Percentiles rank a stretch among this genome's conserved stretches.
Conservation (phyloP, 2,113 vertebrate genomes). For the Passer montanus region DNA sequence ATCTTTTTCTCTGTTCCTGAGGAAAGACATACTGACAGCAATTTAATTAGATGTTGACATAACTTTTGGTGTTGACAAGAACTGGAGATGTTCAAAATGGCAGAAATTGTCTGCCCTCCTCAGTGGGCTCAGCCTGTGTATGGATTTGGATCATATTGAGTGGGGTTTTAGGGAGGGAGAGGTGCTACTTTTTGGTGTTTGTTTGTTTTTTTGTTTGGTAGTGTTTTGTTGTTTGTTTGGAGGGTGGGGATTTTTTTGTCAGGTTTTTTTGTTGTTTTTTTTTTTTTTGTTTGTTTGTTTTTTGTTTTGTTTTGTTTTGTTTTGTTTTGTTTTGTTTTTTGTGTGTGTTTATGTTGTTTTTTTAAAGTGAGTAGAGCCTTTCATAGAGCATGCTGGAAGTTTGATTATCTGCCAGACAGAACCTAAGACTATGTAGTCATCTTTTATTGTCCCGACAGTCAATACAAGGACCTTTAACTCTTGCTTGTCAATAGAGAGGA, state of each 20-base stretch:
- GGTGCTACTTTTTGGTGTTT: background rate
- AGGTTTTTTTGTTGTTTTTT: accelerated
- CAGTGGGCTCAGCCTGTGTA: background rate
- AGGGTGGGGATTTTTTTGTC: background rate
- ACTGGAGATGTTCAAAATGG: background rate
- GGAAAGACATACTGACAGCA: background rate
- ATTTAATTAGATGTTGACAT: background rate
- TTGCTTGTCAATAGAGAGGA: background rate
- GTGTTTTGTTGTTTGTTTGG: background rate
- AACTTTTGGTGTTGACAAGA: background rate
- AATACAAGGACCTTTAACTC: background rate
- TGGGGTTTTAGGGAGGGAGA: accelerated
- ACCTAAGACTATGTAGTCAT: background rate
- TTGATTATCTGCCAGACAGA: background rate
- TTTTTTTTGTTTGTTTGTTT: too few species aligned
- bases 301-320: background rate
- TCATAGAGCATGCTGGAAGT: background rate
- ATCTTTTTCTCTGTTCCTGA: background rate
- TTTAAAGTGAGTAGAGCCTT: background rate
- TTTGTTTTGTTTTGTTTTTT: too few species aligned
- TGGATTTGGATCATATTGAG: background rate
- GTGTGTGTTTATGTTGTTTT: background rate
- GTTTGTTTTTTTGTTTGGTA: background rate
- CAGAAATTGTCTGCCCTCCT: background rate
- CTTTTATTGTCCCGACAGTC: background rate